phyloP scores from a whole-genome alignment of 1,140 invertebrate species.

The Drosophila lacteicornis region DNA sequence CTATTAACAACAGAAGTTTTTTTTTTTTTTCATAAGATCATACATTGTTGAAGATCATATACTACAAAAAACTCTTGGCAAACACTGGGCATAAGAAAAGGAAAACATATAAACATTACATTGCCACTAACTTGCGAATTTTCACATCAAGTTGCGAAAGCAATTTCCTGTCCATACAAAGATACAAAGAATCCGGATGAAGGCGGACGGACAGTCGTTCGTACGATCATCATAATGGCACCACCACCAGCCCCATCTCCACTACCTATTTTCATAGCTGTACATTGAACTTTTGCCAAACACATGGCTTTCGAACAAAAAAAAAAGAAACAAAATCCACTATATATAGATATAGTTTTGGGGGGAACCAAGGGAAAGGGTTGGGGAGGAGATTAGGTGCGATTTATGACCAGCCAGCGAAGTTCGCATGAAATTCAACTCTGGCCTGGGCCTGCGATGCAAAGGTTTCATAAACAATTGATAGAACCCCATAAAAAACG shows the following conservation, averaged over 20 bases:
- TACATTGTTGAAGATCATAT: neutral
- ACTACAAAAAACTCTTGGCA: neutral
- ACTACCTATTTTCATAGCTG: constrained; percentile 44
- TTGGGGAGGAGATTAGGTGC: constrained; percentile 35
- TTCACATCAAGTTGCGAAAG: constrained; percentile 68
- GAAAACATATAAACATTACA: constrained; percentile 14
- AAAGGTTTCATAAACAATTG: constrained; percentile 68
- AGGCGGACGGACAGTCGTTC: constrained; percentile 1
- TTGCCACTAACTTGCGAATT: constrained; percentile 56
- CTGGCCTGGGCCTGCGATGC: constrained; percentile 33
- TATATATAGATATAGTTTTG: constrained; percentile 10
- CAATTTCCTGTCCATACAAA: constrained; percentile 28
- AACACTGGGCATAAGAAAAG: neutral
- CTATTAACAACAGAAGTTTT: too few species aligned
- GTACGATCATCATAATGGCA: neutral
- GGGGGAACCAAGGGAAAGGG: neutral
- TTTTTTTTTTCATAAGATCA: too few species aligned
- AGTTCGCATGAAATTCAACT: constrained; percentile 64
- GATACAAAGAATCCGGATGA: constrained; percentile 16
- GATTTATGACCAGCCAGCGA: constrained; percentile 57
- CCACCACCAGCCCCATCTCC: neutral
- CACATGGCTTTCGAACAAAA: constrained; percentile 13
- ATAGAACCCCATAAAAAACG: constrained; percentile 27
- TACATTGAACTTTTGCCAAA: constrained; percentile 65
- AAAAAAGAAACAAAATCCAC: neutral